Conservation (phyloP, 2,113 vertebrate species). For the Daboia siamensis region DNA sequence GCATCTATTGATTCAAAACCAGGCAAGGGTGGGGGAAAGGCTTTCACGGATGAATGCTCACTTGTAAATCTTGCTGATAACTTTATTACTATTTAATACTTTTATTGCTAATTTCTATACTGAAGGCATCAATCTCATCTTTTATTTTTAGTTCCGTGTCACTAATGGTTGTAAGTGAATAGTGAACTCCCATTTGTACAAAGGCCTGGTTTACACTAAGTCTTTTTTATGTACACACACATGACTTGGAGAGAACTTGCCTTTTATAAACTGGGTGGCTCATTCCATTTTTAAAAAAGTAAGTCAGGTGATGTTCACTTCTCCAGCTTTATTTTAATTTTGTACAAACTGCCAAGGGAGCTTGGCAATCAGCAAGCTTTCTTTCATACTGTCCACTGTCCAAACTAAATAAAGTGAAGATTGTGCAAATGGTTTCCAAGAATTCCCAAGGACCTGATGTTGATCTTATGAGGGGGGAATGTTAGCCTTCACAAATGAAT, state of each 20-base stretch:
- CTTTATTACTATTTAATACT: constrained; percentile 26
- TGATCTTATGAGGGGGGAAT: neutral
- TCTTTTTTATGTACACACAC: neutral
- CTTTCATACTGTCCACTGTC: neutral
- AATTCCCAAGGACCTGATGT: neutral
- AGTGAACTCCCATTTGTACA: neutral
- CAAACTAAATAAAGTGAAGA: neutral
- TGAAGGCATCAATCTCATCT: constrained; percentile 11
- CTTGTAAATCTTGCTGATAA: constrained; percentile 47
- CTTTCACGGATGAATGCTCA: constrained; percentile 23
- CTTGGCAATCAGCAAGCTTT: neutral
- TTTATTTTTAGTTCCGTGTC: neutral
- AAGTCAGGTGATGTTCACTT: neutral
- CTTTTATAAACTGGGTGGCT: neutral
- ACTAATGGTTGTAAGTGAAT: neutral
- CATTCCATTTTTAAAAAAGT: too few relatives aligned
- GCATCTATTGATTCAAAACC: constrained; percentile 44
- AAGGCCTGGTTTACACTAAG: neutral
- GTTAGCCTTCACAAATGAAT: neutral
- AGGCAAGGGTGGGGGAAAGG: constrained; percentile 29
- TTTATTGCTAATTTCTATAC: neutral
- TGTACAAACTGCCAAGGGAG: neutral
- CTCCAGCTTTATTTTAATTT: neutral
- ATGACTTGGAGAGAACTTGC: neutral
- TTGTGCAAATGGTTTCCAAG: neutral